Evolutionary conservation across 2,888 invertebrate species (phyloP), one percentile per base, ranked within the genome.

Genomic region (Macaria notata): DNA sequence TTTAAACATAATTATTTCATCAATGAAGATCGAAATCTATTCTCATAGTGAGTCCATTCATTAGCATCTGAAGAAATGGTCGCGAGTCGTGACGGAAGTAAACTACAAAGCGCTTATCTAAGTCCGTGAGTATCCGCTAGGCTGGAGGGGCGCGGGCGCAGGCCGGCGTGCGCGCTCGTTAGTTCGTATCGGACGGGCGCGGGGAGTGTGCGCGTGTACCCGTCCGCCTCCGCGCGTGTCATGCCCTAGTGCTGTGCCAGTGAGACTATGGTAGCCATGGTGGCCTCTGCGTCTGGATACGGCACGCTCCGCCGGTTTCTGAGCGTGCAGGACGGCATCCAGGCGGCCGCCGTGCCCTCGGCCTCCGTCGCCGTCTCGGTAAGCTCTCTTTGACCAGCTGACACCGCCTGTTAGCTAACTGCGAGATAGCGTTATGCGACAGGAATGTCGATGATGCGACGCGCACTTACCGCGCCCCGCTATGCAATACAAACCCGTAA

Each of bases 361-460:
- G 83, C 88, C 70, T 88, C 90, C 50, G 86, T 90, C 65, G 84
- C 90, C 64, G 91, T 88, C 73, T 90, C 91, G 90, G 91, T 91
- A 80, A 88, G 87, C 39, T 6, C 8, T 36, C 31, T 5, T 4
- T 9, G 3, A 43, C 5, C 5, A 33, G 31, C 41, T n/a, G 9
- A 47, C 38, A 30, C 36, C n/a, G 33, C 1, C 33, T 6, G 33
- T 36, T 36, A 36, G 33, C 66, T 62, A 62, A 56, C 63, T 61
- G 63, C 47, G 38, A 54, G 45, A 45, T 73, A 78, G 68, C 75
- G 78, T 73, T 79, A 79, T 76, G 71, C 72, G 71, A 65, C 65
- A 68, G 81, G 83, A 85, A 86, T 86, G 82, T 71, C 67, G 73
- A 75, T 73, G 73, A 77, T 79, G 70, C 70, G 72, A 73, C 73